Base-by-base conservation (phyloP, 1,140 invertebrate genomes). In the Musca domestica region DNA sequence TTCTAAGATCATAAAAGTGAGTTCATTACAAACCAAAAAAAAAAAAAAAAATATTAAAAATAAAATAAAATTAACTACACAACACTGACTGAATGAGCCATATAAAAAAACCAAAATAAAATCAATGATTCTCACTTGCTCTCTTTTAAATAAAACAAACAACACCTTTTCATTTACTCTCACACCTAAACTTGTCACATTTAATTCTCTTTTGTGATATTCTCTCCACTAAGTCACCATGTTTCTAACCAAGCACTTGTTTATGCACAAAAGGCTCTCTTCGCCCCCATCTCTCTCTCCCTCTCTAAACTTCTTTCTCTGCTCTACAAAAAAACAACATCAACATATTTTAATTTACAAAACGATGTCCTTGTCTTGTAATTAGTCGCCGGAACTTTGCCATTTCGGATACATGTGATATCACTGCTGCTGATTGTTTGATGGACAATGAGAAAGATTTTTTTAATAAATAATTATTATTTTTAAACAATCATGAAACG, bases 371-470 rank as follows among this genome's bases (percentile, higher is more conserved):
- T 20, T 34, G 27, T 17, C 14, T 61, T 17, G 4, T 34, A 34
- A 30, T 63, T 63, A 63, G 77, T 79, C 77, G 77, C 76, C 77
- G 77, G 72, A 80, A 77, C 74, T 74, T 72, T 79, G 76, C 72
- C 74, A 79, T 77, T 80, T 80, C 76, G 77, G 77, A 75, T 73
- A 76, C 74, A 77, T 80, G 77, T 80, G 77, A 80, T 80, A 80
- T 77, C 74, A 74, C 74, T 75, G 74, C 72, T 76, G 75, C 74
- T 69, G 58, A 41, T 41, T 41, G 34, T 41, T 63, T 34, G 58
- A 19, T 46, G 34, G 72, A 71, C 19, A 23, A 49, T 27, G 23
- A 56, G 25, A 64, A 15, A 54, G 49, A 74, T 73, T 74, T 74
- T 70, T 51, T 22, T 30, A 75, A 68, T n/a, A n/a, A n/a, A n/a